Percentiles rank a stretch among this genome's conserved stretches.
Evolutionary conservation across 2,113 vertebrate species (phyloP).

Genomic region (Protobothrops flavoviridis): DNA sequence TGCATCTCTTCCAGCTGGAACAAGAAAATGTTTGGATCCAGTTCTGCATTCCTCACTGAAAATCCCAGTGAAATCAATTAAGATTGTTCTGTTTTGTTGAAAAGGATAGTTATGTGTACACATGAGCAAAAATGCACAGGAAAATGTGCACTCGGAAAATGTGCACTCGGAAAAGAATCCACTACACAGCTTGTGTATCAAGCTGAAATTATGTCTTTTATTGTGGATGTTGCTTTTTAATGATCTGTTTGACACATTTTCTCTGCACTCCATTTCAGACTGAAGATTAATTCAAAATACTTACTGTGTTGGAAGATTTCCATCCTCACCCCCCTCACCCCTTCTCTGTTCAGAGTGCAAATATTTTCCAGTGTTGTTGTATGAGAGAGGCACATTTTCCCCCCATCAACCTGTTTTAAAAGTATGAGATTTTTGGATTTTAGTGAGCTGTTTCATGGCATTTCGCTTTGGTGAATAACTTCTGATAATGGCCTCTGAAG

Average conservation of each 20-base stretch:
- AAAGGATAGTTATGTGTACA: not conserved
- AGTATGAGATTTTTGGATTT: conserved; percentile 3
- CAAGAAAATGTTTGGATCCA: conserved; percentile 56
- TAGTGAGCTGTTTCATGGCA: not conserved
- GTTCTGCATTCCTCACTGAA: conserved; percentile 56
- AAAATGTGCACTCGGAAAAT: no score
- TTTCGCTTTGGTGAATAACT: conserved; percentile 3
- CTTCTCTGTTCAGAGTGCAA: not conserved
- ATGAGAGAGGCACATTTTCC: not conserved
- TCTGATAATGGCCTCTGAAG: conserved; percentile 12
- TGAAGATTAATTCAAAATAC: conserved; percentile 22
- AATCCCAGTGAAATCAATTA: conserved; percentile 44
- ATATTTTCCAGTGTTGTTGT: conserved; percentile 1
- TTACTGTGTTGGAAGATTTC: conserved; percentile 3
- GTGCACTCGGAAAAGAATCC: conserved; percentile 21
- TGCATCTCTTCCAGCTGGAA: conserved; percentile 55
- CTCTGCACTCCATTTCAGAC: not conserved
- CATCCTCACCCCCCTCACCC: not conserved
- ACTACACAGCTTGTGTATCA: not conserved
- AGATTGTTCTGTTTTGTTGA: conserved; percentile 5
- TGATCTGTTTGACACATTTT: conserved; percentile 9
- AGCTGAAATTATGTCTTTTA: conserved; percentile 27
- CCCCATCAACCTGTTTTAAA: not conserved
- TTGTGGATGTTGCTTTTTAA: conserved; percentile 14
- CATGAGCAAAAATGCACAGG: conserved; percentile 38